Base-by-base conservation (phyloP, 2,113 vertebrate genomes). In the Hippocampus barbouri region DNA sequence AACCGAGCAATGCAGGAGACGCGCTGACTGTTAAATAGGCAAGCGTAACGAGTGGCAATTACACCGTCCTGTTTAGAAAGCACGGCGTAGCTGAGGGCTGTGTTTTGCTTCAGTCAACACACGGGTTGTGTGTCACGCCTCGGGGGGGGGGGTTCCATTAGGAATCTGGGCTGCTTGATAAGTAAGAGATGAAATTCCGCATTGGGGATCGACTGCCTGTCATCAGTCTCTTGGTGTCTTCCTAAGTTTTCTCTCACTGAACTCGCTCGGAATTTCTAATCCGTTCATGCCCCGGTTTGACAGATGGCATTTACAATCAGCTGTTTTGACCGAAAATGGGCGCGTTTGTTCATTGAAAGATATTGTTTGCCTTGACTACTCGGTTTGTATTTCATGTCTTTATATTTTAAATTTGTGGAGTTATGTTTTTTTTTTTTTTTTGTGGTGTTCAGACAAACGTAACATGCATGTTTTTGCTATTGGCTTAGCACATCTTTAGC, bases 31-130 rank as follows among this genome's bases (percentile, higher is more conserved):
- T 61, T 84, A 74, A 81, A 73, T 61, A 78, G 75, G 69, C 11
- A 25, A 70, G 76, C 20, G 47, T 51, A 64, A 74, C 27, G n/a
- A 69, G 68, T 60, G 81, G 76, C 76, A 80, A 73, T 80, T 65
- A 20, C 25, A 51, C 61, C 8, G 54, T 77, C 72, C 80, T 74
- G 77, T 81, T 78, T 67, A 45, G 76, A 70, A 74, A 63, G 41
- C 57, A 18, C 43, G 68, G 72, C 77, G 56, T 73, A 67, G 68
- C 71, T 34, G 57, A 77, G 73, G 74, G 14, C 70, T 73, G 76
- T 76, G 77, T 79, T 81, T 81, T 76, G 81, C 87, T 80, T 79
- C 79, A 79, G 77, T 84, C 84, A 72, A 83, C 83, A 76, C 77
- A 1, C 69, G 72, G 53, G 64, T 74, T 41, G 57, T 81, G 83